Base-by-base conservation (phyloP, 2,797 vertebrate genomes). In the Vespertilio murinus region DNA sequence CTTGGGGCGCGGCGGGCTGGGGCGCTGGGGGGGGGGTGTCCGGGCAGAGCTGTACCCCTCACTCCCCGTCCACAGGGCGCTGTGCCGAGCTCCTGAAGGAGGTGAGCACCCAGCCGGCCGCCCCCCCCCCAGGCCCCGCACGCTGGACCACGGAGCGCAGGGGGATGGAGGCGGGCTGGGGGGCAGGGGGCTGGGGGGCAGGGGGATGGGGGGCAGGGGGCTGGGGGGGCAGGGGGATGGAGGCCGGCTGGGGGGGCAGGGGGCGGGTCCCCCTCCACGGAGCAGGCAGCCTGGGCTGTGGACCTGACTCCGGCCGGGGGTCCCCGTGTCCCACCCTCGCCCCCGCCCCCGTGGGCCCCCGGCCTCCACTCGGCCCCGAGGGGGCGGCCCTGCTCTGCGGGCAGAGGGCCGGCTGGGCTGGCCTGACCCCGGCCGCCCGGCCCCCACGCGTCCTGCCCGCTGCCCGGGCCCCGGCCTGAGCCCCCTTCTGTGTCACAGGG, bases 51-150 rank as follows among this genome's bases (percentile, higher is more conserved):
- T 17, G 5, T 17, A 5, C 22, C 0, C 42, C 54, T 85, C 87
- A 79, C 14, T 0, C 16, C 28, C 23, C 47, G 14, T 45, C 18
- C 45, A 0, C 83, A 95, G 91, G 88, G 69, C 4, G 13, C 20
- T 85, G 78, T 0, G 45, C 52, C 7, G 9, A 67, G 23, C 33
- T 85, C 45, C 90, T 94, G 69, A 89, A 89, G 67, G 59, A 94
- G 93, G 94, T 91, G 64, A 91, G 90, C 40, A 18, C 10, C 8
- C 5, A 45, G 14, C 17, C 0, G 1, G 4, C 71, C 8, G 12
- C 0, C n/a, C n/a, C n/a, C n/a, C n/a, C n/a, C n/a, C n/a, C n/a
- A n/a, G n/a, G n/a, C n/a, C n/a, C n/a, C n/a, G n/a, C n/a, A n/a
- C n/a, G n/a, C n/a, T n/a, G n/a, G n/a, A n/a, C n/a, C n/a, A n/a